Percentiles rank a stretch among this genome's conserved stretches.
phyloP scores from a whole-genome alignment of 2,113 vertebrate genomes.

The Scolopax mira region DNA sequence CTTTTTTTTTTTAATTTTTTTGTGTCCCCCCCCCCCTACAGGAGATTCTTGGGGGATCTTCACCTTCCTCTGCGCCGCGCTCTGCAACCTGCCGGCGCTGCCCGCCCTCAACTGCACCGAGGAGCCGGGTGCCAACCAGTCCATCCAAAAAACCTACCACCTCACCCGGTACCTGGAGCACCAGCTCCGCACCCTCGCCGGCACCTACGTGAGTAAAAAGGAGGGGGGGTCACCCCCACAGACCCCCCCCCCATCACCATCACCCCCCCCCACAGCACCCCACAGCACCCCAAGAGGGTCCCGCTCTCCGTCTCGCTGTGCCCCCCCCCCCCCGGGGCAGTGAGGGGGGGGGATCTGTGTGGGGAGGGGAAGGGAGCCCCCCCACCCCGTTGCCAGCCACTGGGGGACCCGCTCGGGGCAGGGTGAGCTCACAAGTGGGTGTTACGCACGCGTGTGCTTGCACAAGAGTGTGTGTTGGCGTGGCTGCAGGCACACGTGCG shows the following conservation, averaged over 20 bases:
- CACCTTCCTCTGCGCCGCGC: conserved; percentile 81
- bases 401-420: too few relatives aligned
- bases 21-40: conserved; percentile 56
- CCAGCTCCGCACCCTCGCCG: conserved; percentile 93
- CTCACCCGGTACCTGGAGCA: conserved; percentile 97
- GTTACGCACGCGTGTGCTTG: neutral
- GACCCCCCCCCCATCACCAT: neutral
- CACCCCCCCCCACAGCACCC: conserved; percentile 61
- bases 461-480: too few relatives aligned
- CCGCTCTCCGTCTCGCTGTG: neutral
- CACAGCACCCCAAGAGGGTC: conserved; percentile 18
- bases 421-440: neutral
- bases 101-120: conserved; percentile 78
- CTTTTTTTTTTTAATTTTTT: too few relatives aligned
- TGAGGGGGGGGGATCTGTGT: too few relatives aligned
- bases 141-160: conserved; percentile 95
- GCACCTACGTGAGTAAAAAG: conserved; percentile 86
- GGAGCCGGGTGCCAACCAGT: conserved; percentile 84
- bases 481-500: too few relatives aligned
- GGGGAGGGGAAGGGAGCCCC: too few relatives aligned
- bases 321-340: too few relatives aligned
- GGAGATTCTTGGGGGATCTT: conserved; percentile 83
- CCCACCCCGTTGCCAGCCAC: too few relatives aligned
- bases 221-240: too few relatives aligned
- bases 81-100: conserved; percentile 78